Percentiles rank a stretch among this genome's conserved stretches.
Evolutionary conservation across 2,113 vertebrate species (phyloP).

Genomic region (Clarias macrocephalus): DNA sequence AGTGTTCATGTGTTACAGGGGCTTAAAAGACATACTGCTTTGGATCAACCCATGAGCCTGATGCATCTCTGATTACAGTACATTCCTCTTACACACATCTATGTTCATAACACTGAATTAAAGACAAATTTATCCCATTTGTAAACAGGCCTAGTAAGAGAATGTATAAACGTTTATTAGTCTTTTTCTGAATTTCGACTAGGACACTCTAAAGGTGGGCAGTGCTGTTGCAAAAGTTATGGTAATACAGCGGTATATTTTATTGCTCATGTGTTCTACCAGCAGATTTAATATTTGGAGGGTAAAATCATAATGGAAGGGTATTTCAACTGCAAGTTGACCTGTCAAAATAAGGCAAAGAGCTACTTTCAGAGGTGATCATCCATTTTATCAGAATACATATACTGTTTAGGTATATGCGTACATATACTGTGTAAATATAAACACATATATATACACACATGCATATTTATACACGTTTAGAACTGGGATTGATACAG

Average conservation of each 20-base stretch:
- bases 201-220: constrained; percentile 32
- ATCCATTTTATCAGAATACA: constrained; percentile 68
- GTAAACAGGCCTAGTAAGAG: constrained; percentile 22
- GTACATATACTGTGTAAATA: constrained; percentile 78
- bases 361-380: constrained; percentile 69
- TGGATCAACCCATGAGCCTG: constrained; percentile 7
- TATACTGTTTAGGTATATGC: constrained; percentile 77
- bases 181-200: too few species aligned
- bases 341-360: constrained; percentile 71
- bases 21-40: constrained; percentile 44
- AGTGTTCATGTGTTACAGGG: constrained; percentile 18
- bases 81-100: constrained; percentile 37
- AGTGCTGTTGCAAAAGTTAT: constrained; percentile 33
- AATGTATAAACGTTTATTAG: background rate
- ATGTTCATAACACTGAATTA: constrained; percentile 31
- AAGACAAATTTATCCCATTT: constrained; percentile 11
- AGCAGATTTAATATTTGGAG: constrained; percentile 56
- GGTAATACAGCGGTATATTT: constrained; percentile 19
- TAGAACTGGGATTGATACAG: constrained; percentile 64
- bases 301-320: constrained; percentile 62
- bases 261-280: constrained; percentile 56
- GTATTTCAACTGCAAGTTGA: constrained; percentile 39
- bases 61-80: constrained; percentile 36
- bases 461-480: constrained; percentile 73
- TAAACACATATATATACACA: constrained; percentile 77